Base-by-base conservation (phyloP, 2,888 invertebrate species). In the Mimachlamys varia region DNA sequence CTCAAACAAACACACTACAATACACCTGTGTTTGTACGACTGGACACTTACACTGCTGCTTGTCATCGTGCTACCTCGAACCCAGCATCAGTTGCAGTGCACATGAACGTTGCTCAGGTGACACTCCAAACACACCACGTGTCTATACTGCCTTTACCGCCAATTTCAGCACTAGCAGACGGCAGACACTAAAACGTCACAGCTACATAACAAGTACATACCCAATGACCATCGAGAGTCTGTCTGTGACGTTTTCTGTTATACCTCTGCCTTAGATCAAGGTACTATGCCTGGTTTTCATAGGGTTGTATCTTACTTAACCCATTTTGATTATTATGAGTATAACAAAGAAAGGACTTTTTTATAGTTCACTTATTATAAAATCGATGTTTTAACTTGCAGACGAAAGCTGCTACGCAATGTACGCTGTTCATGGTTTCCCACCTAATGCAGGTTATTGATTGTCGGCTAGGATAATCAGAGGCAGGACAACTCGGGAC, bases 361-460 rank as follows among this genome's bases (percentile, higher is more conserved):
- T 27, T 76, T 76, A 33, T 76, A 33, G 33, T 76, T 19, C 76
- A 76, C 33, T 76, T 76, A 76, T 76, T 33, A 76, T 33, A 76
- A 76, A 76, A 76, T 76, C 76, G 33, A 76, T 76, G 76, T 76
- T 27, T 76, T 76, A 76, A 33, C 33, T 76, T 76, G 76, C 76
- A 76, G 76, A 76, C 76, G 76, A 76, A 13, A 33, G 76, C 62
- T 33, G 76, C 33, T 22, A 2, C 33, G 33, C 76, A 76, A 22
- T 76, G 27, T 76, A 10, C 0, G 76, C 12, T 33, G 27, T 27
- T 2, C 76, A 27, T 27, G 10, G 33, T 76, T 27, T 12, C 76
- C 19, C n/a, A 58, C 19, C 15, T 58, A 58, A 58, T 58, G 22
- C 58, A 58, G 22, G 58, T 0, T 76, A 76, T 76, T 22, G 76